Evolutionary conservation across 92 coral and sea anemone genomes (phyloP).

Genomic region (Plumapathes pennacea): DNA sequence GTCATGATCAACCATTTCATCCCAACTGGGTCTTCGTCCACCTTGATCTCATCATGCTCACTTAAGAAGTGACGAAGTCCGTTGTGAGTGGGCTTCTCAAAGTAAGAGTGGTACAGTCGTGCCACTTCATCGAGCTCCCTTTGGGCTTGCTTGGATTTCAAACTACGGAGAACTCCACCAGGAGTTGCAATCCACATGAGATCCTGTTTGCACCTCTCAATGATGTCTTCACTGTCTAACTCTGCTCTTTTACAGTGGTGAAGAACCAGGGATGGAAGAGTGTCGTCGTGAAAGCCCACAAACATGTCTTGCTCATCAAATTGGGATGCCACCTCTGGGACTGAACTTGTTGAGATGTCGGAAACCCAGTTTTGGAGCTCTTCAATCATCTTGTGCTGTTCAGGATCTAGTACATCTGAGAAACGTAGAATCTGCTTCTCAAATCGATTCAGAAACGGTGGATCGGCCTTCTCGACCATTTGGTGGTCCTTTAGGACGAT

Average conservation of each 20-base stretch:
- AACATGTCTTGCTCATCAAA: constrained; percentile 80
- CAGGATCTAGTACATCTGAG: constrained; percentile 67
- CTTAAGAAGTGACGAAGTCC: constrained; percentile 63
- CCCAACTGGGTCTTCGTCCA: constrained; percentile 23
- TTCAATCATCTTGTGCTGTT: constrained; percentile 50
- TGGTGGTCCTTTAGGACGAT: constrained; percentile 85
- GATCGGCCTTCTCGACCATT: constrained; percentile 87
- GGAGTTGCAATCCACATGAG: constrained; percentile 86
- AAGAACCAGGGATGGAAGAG: constrained; percentile 87
- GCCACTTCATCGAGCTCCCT: constrained; percentile 53
- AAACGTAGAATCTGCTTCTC: constrained; percentile 95
- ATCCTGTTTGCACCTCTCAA: constrained; percentile 70
- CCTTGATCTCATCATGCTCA: constrained; percentile 5
- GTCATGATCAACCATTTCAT: constrained; percentile 83
- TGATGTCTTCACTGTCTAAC: constrained; percentile 31
- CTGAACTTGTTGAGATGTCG: constrained; percentile 61
- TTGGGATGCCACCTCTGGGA: constrained; percentile 46
- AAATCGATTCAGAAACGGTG: constrained; percentile 95
- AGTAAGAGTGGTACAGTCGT: constrained; percentile 50
- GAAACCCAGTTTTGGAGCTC: constrained; percentile 59
- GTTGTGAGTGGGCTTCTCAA: constrained; percentile 64
- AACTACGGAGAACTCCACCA: constrained; percentile 81
- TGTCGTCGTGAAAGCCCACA: constrained; percentile 86
- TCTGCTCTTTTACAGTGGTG: constrained; percentile 46
- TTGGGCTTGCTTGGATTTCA: constrained; percentile 41